Evolutionary conservation across 1,140 invertebrate genomes (phyloP).

Genomic region (Eulimnadia texana): DNA sequence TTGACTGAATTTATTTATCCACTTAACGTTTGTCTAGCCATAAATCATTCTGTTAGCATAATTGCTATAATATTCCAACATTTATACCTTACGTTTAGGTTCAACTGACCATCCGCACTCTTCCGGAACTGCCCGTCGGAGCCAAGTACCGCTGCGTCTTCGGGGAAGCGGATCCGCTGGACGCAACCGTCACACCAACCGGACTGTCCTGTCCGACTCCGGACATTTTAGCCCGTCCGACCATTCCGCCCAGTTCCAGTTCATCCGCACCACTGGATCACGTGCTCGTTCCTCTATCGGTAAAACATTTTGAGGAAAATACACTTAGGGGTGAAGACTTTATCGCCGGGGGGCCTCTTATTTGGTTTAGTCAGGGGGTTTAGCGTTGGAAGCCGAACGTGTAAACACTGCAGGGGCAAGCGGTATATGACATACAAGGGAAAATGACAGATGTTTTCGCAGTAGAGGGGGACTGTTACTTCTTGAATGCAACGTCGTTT

Average conservation of each 20-base stretch:
- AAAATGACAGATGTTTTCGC: no score
- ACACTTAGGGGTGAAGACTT: not conserved
- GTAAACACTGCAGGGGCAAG: no score
- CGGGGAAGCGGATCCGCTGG: slow-evolving; percentile 65
- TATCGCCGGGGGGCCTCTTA: not conserved
- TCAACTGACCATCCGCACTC: slow-evolving; percentile 69
- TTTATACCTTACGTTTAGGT: slow-evolving; percentile 43
- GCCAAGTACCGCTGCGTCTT: slow-evolving; percentile 92
- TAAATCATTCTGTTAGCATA: no score
- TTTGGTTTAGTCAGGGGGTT: no score
- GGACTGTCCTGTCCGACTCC: slow-evolving; percentile 78
- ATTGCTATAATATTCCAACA: no score
- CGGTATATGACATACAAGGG: no score
- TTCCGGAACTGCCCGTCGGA: slow-evolving; percentile 72
- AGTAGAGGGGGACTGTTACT: no score
- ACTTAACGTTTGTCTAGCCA: no score
- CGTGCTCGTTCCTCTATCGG: slow-evolving; percentile 76
- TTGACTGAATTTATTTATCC: not conserved
- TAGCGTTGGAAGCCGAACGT: no score
- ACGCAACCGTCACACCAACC: slow-evolving; percentile 59
- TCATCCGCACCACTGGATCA: slow-evolving; percentile 45
- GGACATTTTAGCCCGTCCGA: slow-evolving; percentile 52
- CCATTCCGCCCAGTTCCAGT: slow-evolving; percentile 49
- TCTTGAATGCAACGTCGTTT: no score
- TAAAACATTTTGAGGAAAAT: slow-evolving; percentile 3